Evolutionary conservation across 2,888 invertebrate genomes (phyloP).

Genomic region (Hypomecis atomaria): DNA sequence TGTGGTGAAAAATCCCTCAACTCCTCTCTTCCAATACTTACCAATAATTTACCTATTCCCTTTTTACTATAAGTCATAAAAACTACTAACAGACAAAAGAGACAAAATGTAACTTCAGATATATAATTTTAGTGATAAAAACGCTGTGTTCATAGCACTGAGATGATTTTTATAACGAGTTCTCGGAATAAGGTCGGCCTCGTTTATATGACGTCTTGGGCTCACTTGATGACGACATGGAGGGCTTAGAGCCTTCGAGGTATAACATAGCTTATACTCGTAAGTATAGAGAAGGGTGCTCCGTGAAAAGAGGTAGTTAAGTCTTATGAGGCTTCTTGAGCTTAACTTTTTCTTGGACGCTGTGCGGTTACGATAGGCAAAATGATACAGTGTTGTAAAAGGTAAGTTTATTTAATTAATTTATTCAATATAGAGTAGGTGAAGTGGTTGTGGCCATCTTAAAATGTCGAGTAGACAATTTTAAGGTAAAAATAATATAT

Average conservation of each 20-base stretch:
- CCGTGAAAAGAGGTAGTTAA: conserved; percentile 46
- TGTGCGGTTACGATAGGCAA: conserved; percentile 25
- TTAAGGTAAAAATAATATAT: too few species aligned
- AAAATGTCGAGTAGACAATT: too few species aligned
- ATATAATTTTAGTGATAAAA: conserved; percentile 6
- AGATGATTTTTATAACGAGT: conserved; percentile 49
- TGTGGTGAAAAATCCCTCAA: background rate
- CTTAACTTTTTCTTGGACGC: conserved; percentile 44
- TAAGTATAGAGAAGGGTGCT: conserved; percentile 43
- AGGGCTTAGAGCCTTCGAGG: conserved; percentile 40
- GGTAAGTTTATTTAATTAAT: background rate
- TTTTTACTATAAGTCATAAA: background rate
- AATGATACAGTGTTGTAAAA: conserved; percentile 1
- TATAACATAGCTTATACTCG: conserved; percentile 41
- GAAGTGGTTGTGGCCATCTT: too few species aligned
- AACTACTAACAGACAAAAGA: background rate
- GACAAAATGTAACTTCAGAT: background rate
- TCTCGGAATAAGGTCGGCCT: conserved; percentile 50
- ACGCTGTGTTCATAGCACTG: conserved; percentile 29
- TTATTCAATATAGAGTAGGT: background rate
- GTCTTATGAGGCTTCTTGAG: conserved; percentile 42
- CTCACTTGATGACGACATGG: conserved; percentile 48
- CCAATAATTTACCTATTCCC: background rate
- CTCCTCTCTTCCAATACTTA: background rate
- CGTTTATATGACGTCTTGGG: conserved; percentile 45